Evolutionary conservation across 2,797 vertebrate genomes (phyloP).

Genomic region (Rhincodon typus): DNA sequence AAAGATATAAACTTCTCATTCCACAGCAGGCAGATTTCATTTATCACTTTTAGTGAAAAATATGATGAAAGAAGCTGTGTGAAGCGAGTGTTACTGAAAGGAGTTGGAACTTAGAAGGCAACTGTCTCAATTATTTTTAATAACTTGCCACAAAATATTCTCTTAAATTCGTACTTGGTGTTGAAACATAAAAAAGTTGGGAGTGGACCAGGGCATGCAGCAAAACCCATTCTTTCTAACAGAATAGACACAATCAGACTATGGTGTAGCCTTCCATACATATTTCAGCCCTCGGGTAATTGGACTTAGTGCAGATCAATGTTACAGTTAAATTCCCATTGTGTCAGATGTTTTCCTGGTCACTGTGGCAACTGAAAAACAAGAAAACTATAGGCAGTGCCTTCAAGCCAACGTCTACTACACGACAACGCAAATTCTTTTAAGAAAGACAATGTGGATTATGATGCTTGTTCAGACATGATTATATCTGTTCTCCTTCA

Average conservation of each 20-base stretch:
- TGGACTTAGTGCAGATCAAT: background rate
- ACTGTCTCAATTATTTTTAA: background rate
- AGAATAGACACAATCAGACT: background rate
- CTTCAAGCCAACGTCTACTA: background rate
- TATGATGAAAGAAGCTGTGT: background rate
- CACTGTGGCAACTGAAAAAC: background rate
- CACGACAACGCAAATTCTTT: background rate
- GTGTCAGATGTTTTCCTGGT: background rate
- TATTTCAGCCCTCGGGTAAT: background rate
- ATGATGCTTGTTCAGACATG: background rate
- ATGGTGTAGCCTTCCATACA: background rate
- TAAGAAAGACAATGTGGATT: background rate
- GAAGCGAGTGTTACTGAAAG: background rate
- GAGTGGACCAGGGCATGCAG: background rate
- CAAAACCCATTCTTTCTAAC: background rate
- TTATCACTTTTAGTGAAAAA: constrained; percentile 6
- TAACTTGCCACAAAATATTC: background rate
- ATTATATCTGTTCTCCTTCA: background rate
- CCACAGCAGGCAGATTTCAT: background rate
- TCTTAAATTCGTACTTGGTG: background rate
- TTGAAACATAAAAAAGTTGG: background rate
- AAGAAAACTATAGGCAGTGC: background rate
- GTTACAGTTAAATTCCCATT: background rate
- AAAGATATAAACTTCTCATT: constrained; percentile 33
- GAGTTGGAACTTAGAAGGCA: background rate